Evolutionary conservation across 2,888 invertebrate genomes (phyloP), one percentile per base, ranked within the genome.

Genomic region (Choreutis nemorana): DNA sequence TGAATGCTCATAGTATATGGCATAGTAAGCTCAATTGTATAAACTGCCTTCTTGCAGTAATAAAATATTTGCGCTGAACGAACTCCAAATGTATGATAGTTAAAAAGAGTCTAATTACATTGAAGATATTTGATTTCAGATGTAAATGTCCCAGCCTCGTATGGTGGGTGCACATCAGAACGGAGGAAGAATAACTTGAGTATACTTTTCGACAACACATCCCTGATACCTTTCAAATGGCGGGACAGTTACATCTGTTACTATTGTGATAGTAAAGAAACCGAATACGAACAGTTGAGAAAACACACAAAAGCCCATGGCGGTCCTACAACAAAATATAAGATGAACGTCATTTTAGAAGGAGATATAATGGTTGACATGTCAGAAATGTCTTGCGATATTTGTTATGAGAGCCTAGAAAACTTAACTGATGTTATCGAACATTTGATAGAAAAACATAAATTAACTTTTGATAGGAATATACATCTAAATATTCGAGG

Each of bases 211-310:
- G 71, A 71, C 62, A 63, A 70, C 41, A 72, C 75, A 2, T 50
- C 71, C 1, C 40, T 73, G 22, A 52, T 70, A 35, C 75, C 75
- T 1, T 73, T 75, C 47, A 73, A 73, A 53, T 70, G 63, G 60
- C 56, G 68, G 1, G 60, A 62, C 1, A 68, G 64, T 49, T 70
- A 61, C 34, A 41, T 68, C 36, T 75, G 75, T 34, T 73, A 68
- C 45, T 72, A 63, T 45, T 75, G 75, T 31, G 67, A 66, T 2
- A 53, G 58, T 10, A 58, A 62, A 37, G 34, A 55, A 6, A 34
- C 44, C 1, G 42, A 48, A 13, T 55, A 55, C 31, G 35, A 41
- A 14, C 43, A 48, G 18, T 42, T 73, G 10, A 50, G 50, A 31
- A 50, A 53, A 15, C 73, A 75, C 29, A 68, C 64, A 1, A 46